Conservation (phyloP, 2,113 vertebrate species). For the Hippocampus guttulatus region DNA sequence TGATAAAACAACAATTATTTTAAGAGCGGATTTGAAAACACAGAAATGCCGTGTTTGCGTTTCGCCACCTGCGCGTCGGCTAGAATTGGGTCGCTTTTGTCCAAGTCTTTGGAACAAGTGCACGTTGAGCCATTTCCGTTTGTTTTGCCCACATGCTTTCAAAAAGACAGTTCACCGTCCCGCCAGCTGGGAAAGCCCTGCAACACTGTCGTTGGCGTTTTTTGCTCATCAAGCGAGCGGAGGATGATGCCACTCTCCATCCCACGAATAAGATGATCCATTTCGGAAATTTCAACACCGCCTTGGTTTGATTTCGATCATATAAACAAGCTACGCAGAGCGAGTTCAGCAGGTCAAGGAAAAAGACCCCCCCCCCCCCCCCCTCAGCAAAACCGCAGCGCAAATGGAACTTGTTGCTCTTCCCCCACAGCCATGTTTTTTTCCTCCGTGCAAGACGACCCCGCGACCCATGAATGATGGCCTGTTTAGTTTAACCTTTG, state of each 20-base stretch:
- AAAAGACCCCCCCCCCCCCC: too few species aligned
- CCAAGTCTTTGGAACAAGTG: neutral
- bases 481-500: conserved; percentile 1
- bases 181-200: neutral
- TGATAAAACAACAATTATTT: neutral
- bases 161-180: neutral
- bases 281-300: neutral
- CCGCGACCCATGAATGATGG: neutral
- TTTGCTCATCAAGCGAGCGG: neutral
- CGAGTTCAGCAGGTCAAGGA: neutral
- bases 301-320: neutral
- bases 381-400: neutral
- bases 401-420: neutral
- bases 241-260: neutral
- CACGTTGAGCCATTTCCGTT: neutral
- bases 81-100: neutral
- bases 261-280: neutral
- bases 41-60: neutral
- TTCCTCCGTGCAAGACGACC: neutral
- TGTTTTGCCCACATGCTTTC: neutral
- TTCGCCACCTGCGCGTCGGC: neutral
- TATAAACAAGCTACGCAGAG: neutral
- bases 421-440: neutral
- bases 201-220: neutral
- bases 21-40: neutral